Conservation (phyloP, 2,888 invertebrate species). For the Dryocosmus kuriphilus region DNA sequence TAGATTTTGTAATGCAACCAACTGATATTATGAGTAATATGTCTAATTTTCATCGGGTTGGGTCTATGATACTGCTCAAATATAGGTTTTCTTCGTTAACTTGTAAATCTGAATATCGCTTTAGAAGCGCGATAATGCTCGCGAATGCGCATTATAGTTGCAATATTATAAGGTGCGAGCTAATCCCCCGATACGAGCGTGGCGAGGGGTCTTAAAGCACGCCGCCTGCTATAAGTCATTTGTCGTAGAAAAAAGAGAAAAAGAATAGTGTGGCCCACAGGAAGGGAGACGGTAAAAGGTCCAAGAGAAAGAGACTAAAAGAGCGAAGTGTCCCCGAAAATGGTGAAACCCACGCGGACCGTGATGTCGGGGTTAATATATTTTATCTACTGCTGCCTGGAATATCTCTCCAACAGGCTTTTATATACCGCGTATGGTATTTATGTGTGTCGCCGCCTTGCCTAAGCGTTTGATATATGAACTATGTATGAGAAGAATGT, state of each 20-base stretch:
- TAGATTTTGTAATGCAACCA: too few relatives aligned
- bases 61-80: conserved; percentile 12
- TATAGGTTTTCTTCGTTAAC: neutral
- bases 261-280: conserved; percentile 39
- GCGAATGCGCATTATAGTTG: conserved; percentile 31
- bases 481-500: conserved; percentile 66
- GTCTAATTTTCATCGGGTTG: too few relatives aligned
- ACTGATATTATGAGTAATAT: too few relatives aligned
- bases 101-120: neutral
- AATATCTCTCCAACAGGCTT: conserved; percentile 47
- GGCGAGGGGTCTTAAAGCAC: conserved; percentile 27
- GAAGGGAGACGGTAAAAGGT: conserved; percentile 43
- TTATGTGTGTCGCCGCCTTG: conserved; percentile 75
- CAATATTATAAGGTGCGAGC: conserved; percentile 28
- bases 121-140: conserved; percentile 19
- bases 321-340: conserved; percentile 67
- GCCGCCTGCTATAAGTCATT: conserved; percentile 40
- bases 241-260: conserved; percentile 31
- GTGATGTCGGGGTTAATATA: conserved; percentile 66
- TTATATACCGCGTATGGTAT: conserved; percentile 69
- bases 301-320: conserved; percentile 39
- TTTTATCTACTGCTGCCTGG: conserved; percentile 66
- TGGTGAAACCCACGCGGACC: conserved; percentile 67
- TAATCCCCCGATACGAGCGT: conserved; percentile 34
- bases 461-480: conserved; percentile 75